These are phyloP conservation scores for Xestia c-nigrum DNA, from an alignment of 2,888 invertebrate species.

Conservation along the genomic window DNA sequence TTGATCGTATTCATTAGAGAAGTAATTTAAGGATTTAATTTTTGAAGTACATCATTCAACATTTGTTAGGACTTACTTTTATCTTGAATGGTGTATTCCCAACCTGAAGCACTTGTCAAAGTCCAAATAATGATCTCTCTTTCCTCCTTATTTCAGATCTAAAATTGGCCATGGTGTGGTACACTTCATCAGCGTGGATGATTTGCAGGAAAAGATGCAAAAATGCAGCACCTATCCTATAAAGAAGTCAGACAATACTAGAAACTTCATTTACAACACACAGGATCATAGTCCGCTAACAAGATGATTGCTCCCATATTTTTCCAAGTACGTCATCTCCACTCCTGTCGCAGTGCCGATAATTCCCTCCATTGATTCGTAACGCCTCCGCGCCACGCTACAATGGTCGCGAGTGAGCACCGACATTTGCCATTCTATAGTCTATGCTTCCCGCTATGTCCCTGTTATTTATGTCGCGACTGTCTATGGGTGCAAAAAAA, in stretches of 20 bases:
- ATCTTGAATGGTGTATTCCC: background rate
- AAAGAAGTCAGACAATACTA: background rate
- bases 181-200: background rate
- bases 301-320: slow-evolving; percentile 54
- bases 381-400: slow-evolving; percentile 90
- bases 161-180: background rate
- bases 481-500: slow-evolving; percentile 65
- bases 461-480: slow-evolving; percentile 86
- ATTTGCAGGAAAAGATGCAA: background rate
- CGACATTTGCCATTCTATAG: slow-evolving; percentile 90
- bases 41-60: background rate
- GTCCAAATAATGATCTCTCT: background rate
- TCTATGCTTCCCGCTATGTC: slow-evolving; percentile 83
- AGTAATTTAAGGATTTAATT: background rate
- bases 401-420: slow-evolving; percentile 89
- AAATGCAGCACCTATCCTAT: background rate
- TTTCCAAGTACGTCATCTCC: slow-evolving; percentile 70
- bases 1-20: background rate
- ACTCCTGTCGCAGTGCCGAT: slow-evolving; percentile 82
- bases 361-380: slow-evolving; percentile 91
- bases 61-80: background rate
- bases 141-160: background rate
- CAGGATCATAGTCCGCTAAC: slow-evolving; percentile 21
- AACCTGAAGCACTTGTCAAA: background rate
- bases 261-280: background rate